Evolutionary conservation across 2,888 invertebrate species (phyloP).

Genomic region (Junonia oenone): DNA sequence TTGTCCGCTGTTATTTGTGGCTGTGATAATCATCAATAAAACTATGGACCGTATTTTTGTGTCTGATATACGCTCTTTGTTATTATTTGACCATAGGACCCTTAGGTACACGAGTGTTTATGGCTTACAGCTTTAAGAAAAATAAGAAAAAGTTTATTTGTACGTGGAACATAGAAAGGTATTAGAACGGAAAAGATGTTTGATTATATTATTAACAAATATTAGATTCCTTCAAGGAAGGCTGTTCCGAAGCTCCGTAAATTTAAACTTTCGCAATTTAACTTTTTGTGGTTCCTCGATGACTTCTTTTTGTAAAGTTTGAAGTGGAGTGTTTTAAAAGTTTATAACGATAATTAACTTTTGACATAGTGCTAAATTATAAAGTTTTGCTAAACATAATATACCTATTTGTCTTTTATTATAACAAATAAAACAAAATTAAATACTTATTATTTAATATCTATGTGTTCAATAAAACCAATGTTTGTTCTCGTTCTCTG

Average conservation of each 20-base stretch:
- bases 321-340: conserved; percentile 25
- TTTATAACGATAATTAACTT: conserved; percentile 27
- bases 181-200: too few relatives aligned
- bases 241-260: conserved; percentile 1
- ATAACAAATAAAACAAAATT: too few relatives aligned
- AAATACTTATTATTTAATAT: too few relatives aligned
- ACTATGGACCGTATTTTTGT: not conserved
- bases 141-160: too few relatives aligned
- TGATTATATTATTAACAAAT: too few relatives aligned
- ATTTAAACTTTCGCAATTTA: conserved; percentile 50
- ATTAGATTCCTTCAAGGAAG: not conserved
- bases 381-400: too few relatives aligned
- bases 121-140: too few relatives aligned
- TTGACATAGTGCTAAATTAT: conserved; percentile 2
- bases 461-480: too few relatives aligned
- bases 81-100: not conserved
- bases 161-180: too few relatives aligned
- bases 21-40: conserved; percentile 9
- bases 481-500: too few relatives aligned
- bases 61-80: not conserved
- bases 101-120: too few relatives aligned
- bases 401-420: too few relatives aligned
- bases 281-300: conserved; percentile 58
- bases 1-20: conserved; percentile 13
- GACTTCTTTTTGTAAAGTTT: conserved; percentile 35